These are phyloP conservation scores for Phasia obesa DNA, from an alignment of 2,888 invertebrate species.

Conservation along the genomic window DNA sequence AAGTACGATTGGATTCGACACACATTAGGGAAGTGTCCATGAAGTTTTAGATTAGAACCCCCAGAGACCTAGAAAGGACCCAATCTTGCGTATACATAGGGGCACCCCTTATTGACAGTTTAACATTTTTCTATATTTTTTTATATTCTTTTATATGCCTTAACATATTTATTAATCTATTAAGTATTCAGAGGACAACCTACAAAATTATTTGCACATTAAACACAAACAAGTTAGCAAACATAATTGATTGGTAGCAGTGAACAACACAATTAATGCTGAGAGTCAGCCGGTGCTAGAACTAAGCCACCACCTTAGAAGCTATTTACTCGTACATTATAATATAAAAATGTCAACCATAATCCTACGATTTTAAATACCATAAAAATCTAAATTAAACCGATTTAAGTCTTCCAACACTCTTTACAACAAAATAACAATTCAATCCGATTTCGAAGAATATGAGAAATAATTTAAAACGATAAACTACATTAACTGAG, in stretches of 20 bases:
- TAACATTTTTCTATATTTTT: no score
- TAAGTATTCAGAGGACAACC: not conserved
- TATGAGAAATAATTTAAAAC: conserved; percentile 29
- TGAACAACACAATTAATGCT: conserved; percentile 21
- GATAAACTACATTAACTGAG: conserved; percentile 21
- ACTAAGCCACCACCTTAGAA: not conserved
- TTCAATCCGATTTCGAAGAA: conserved; percentile 35
- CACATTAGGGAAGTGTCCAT: no score
- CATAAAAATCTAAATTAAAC: conserved; percentile 59
- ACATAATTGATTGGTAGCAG: conserved; percentile 36
- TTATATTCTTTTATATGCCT: no score
- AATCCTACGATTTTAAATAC: conserved; percentile 42
- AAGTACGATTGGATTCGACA: no score
- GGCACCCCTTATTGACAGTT: no score
- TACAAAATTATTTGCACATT: not conserved
- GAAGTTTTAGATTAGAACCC: no score
- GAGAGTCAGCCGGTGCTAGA: not conserved
- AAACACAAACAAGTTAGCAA: not conserved
- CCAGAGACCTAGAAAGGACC: no score
- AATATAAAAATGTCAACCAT: conserved; percentile 56
- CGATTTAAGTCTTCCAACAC: conserved; percentile 60
- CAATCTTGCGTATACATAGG: no score
- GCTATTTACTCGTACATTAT: not conserved
- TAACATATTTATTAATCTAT: no score
- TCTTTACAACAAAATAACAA: conserved; percentile 1